Evolutionary conservation across 2,888 invertebrate species (phyloP).

Genomic region (Ornithoptera alexandrae): DNA sequence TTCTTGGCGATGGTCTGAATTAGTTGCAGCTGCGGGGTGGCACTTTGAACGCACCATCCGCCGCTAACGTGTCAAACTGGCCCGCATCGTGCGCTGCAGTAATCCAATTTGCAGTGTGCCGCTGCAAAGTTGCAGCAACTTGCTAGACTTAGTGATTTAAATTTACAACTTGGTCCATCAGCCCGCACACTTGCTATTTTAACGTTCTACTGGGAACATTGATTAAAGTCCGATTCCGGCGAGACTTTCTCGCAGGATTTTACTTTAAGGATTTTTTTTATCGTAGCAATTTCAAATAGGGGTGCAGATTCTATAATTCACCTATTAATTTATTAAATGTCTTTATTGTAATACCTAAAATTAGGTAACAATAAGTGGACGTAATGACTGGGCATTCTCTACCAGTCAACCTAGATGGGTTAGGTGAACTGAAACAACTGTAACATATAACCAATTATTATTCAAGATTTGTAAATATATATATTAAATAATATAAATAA

Average conservation of each 20-base stretch:
- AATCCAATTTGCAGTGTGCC: conserved; percentile 72
- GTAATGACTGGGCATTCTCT: too few relatives aligned
- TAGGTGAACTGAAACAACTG: background rate
- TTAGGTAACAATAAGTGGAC: too few relatives aligned
- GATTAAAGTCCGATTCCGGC: conserved; percentile 49
- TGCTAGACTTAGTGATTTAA: conserved; percentile 73
- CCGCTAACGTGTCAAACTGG: conserved; percentile 56
- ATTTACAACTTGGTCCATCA: conserved; percentile 69
- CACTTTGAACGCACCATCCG: conserved; percentile 21
- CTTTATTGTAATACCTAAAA: background rate
- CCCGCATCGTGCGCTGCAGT: conserved; percentile 49
- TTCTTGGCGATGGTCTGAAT: conserved; percentile 15
- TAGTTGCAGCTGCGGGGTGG: conserved; percentile 11
- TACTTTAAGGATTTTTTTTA: background rate
- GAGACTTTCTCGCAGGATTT: background rate
- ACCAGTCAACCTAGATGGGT: background rate
- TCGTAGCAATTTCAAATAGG: background rate
- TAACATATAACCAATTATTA: background rate
- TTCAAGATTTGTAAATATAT: background rate
- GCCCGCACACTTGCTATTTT: conserved; percentile 63
- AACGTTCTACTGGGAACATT: conserved; percentile 60
- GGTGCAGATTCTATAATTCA: background rate
- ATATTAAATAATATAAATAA: too few relatives aligned
- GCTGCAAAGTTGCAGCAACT: conserved; percentile 50
- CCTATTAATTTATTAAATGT: background rate